Base-by-base conservation (phyloP, 2,113 vertebrate species). In the Pseudolaguvia tuberculata region DNA sequence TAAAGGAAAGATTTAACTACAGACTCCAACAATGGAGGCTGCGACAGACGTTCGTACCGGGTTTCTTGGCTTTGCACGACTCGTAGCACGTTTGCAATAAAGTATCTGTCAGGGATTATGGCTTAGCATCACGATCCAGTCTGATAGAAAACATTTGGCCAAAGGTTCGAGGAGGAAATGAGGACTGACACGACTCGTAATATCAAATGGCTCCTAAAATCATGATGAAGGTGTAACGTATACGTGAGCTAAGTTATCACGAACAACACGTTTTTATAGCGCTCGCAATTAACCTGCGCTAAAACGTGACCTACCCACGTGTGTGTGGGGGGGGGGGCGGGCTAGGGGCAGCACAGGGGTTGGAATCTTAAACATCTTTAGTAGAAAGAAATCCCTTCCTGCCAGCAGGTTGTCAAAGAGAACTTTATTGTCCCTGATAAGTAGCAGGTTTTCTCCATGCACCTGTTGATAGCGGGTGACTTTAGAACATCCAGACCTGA, bases 381-480 rank as follows among this genome's bases (percentile, higher is more conserved):
- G 14, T 18, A 0, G 21, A 20, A 25, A 17, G 27, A 25, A 74
- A 42, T 63, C 27, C 57, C 47, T 58, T 61, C 29, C 65, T 56
- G 20, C 18, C 29, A 17, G 55, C 69, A 10, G 68, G 50, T 52
- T 61, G 73, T 65, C 78, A 69, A 47, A 45, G 9, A 12, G 4
- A 5, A 73, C 57, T 80, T 82, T 81, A 66, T 80, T 83, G 55
- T 76, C 47, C 51, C 53, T 77, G 68, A 62, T 78, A 47, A 39
- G 73, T 52, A 76, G 65, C 71, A 62, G 86, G 88, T 91, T 84
- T 85, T 35, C 80, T 83, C 85, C 83, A 27, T 91, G 88, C 94
- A 94, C 93, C 92, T 96, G 94, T 90, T 92, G 87, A 90, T 88
- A 88, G 88, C 83, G 92, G 66, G 70, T 57, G 75, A 67, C 76